These are phyloP conservation scores for Tiliacea aurago DNA, from an alignment of 2,888 invertebrate genomes.

Conservation along the genomic window DNA sequence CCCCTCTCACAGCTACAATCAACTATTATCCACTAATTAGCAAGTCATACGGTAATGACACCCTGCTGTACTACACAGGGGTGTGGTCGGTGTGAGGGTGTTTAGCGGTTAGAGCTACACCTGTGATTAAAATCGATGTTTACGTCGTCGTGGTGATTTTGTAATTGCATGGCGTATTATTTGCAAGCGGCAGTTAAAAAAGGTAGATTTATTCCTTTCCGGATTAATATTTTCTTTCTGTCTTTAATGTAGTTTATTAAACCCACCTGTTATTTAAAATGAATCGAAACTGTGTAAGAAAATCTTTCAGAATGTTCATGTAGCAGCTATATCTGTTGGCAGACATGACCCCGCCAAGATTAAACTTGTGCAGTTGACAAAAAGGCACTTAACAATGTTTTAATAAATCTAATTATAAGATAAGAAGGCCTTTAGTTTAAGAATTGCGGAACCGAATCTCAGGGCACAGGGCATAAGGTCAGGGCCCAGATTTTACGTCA, in stretches of 20 bases:
- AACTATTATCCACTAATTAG: constrained; percentile 30
- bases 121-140: constrained; percentile 4
- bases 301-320: too few relatives aligned
- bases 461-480: constrained; percentile 54
- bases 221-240: background rate
- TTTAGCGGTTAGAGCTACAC: background rate
- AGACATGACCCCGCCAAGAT: background rate
- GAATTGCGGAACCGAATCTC: constrained; percentile 59
- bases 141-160: constrained; percentile 12
- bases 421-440: constrained; percentile 39
- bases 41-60: constrained; percentile 1
- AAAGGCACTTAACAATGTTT: constrained; percentile 12
- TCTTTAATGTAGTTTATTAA: background rate
- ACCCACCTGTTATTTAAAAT: background rate
- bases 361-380: background rate
- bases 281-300: background rate
- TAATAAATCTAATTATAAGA: constrained; percentile 54
- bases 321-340: background rate
- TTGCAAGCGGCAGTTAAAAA: background rate
- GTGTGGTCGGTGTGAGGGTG: background rate
- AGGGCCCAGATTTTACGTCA: constrained; percentile 39
- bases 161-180: background rate
- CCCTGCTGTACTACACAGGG: background rate
- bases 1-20: constrained; percentile 10
- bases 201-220: background rate